phyloP scores from a whole-genome alignment of 2,888 invertebrate species.

The Tethea ocularis region DNA sequence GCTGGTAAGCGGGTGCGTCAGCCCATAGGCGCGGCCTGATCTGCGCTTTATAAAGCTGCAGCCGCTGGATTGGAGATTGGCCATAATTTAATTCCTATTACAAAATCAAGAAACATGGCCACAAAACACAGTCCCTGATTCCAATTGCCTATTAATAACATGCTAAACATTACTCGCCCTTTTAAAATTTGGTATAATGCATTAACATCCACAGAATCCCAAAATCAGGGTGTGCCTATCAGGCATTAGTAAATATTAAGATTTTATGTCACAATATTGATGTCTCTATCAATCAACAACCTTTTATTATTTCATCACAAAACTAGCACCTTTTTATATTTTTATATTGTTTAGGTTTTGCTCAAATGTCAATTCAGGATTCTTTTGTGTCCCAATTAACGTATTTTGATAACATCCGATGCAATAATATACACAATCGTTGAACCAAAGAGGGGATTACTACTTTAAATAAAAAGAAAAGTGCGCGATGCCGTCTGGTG shows the following conservation, averaged over 20 bases:
- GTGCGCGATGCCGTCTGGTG: conserved; percentile 58
- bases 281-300: neutral
- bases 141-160: too few species aligned
- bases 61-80: too few species aligned
- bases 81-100: too few species aligned
- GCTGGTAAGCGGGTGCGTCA: too few species aligned
- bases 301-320: neutral
- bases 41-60: too few species aligned
- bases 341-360: neutral
- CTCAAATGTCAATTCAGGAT: neutral
- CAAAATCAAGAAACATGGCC: too few species aligned
- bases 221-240: neutral
- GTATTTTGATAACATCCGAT: conserved; percentile 60
- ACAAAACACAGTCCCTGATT: too few species aligned
- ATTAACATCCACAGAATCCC: neutral
- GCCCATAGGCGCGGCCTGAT: too few species aligned
- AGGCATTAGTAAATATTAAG: neutral
- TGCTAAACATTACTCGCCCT: too few species aligned
- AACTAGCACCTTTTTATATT: neutral
- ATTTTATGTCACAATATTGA: neutral
- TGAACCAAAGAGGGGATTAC: conserved; percentile 58
- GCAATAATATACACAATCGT: conserved; percentile 65
- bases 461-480: conserved; percentile 77
- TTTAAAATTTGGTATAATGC: too few species aligned
- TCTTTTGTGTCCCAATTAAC: conserved; percentile 31